Percentiles rank a stretch among this genome's conserved stretches.
Evolutionary conservation across 2,797 vertebrate species (phyloP).

Genomic region (Florisuga fusca): DNA sequence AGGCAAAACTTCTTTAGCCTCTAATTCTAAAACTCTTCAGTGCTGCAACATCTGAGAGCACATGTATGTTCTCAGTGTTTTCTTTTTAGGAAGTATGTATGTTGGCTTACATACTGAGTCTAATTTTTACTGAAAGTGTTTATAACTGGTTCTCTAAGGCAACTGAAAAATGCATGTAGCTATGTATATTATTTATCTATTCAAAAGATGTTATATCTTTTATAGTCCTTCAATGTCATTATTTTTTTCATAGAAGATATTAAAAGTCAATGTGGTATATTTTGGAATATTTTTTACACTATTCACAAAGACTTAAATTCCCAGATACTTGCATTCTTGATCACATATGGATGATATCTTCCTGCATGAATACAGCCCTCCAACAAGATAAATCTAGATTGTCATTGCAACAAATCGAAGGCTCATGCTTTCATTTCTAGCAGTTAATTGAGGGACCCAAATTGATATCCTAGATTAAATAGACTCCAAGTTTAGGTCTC

Average conservation of each 20-base stretch:
- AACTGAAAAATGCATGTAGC: not conserved
- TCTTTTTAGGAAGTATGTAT: not conserved
- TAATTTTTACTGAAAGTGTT: not conserved
- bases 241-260: not conserved
- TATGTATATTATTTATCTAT: not conserved
- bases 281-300: not conserved
- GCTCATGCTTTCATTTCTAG: constrained; percentile 29
- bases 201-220: not conserved
- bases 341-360: not conserved
- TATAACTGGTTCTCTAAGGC: not conserved
- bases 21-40: not conserved
- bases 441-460: constrained; percentile 41
- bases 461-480: constrained; percentile 48
- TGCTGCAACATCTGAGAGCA: not conserved
- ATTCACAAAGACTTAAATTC: not conserved
- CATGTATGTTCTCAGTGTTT: not conserved
- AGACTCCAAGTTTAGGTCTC: constrained; percentile 26
- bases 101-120: not conserved
- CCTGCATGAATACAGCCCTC: not conserved
- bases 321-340: not conserved
- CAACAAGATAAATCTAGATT: constrained; percentile 32
- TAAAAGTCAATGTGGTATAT: not conserved
- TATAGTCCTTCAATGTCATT: not conserved
- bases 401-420: constrained; percentile 18
- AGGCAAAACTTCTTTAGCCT: not conserved